Conservation (phyloP, 2,113 vertebrate genomes). For the Boulengeromyrus knoepffleri region DNA sequence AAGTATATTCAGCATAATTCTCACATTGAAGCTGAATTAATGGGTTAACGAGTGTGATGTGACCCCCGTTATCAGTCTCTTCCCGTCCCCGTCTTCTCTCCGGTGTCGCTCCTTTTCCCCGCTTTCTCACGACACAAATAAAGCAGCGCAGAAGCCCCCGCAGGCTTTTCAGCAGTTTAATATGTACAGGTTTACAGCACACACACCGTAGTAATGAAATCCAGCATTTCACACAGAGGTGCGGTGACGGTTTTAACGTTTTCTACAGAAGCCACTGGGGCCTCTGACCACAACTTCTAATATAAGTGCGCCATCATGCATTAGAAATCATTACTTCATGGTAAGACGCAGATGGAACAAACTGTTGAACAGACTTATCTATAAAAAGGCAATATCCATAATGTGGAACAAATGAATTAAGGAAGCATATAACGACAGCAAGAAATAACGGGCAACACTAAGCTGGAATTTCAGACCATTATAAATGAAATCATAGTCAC, state of each 20-base stretch:
- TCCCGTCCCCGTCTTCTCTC: background rate
- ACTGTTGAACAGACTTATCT: background rate
- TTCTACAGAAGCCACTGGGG: background rate
- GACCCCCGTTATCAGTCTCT: background rate
- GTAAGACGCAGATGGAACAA: background rate
- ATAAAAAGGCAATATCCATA: conserved; percentile 4
- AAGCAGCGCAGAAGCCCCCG: background rate
- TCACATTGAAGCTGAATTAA: background rate
- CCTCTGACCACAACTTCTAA: background rate
- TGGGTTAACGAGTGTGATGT: background rate
- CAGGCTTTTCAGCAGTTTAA: conserved; percentile 10
- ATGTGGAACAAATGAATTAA: conserved; percentile 3
- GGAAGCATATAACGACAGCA: background rate
- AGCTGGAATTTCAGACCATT: conserved; percentile 13
- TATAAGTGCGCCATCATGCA: background rate
- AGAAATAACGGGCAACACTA: background rate
- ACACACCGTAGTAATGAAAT: conserved; percentile 5
- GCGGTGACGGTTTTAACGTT: background rate
- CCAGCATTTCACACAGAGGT: conserved; percentile 3
- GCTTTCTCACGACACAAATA: background rate
- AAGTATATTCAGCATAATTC: background rate
- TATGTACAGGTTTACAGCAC: conserved; percentile 12
- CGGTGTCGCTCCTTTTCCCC: too few relatives aligned
- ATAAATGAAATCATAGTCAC: conserved; percentile 3
- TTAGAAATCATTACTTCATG: background rate